A percentile compares a stretch with the other conserved stretches of the same genome.
Evolutionary conservation across 2,888 invertebrate species (phyloP).

Genomic region (Caenorhabditis macrosperma): DNA sequence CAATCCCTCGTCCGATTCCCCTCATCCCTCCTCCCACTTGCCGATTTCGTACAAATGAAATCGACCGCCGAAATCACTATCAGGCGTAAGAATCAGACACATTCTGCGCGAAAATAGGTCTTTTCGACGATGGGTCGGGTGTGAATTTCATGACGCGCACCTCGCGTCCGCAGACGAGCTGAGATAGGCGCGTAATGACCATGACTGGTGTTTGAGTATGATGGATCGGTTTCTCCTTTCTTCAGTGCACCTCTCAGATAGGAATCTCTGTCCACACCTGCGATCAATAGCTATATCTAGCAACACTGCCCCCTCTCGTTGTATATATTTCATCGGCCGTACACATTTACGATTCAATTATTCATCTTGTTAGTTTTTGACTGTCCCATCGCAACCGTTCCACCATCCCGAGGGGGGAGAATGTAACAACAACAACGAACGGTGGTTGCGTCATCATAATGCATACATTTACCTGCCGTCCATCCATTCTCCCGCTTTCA

Average conservation of each 20-base stretch:
- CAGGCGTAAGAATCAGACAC: constrained; percentile 59
- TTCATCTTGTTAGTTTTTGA: constrained; percentile 1
- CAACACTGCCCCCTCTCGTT: constrained; percentile 5
- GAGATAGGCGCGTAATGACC: constrained; percentile 33
- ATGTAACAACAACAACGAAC: constrained; percentile 42
- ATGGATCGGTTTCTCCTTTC: constrained; percentile 34
- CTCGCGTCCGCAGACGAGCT: constrained; percentile 8
- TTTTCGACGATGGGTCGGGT: constrained; percentile 37
- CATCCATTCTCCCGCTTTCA: constrained; percentile 28
- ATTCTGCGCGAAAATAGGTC: constrained; percentile 55
- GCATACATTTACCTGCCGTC: constrained; percentile 55
- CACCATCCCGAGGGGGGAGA: neutral
- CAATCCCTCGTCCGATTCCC: constrained; percentile 12
- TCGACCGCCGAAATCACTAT: constrained; percentile 56
- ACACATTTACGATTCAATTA: constrained; percentile 29
- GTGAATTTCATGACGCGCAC: constrained; percentile 40
- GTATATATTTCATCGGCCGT: constrained; percentile 4
- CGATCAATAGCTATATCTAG: constrained; percentile 34
- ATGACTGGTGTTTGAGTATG: constrained; percentile 38
- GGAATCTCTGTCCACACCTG: constrained; percentile 31
- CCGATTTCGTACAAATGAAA: constrained; percentile 55
- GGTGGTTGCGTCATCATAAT: constrained; percentile 55
- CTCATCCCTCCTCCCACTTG: constrained; percentile 27
- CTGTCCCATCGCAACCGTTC: neutral
- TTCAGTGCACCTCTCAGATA: constrained; percentile 22